Conservation (phyloP, 2,797 vertebrate species). For the Sebastes hubbsi region DNA sequence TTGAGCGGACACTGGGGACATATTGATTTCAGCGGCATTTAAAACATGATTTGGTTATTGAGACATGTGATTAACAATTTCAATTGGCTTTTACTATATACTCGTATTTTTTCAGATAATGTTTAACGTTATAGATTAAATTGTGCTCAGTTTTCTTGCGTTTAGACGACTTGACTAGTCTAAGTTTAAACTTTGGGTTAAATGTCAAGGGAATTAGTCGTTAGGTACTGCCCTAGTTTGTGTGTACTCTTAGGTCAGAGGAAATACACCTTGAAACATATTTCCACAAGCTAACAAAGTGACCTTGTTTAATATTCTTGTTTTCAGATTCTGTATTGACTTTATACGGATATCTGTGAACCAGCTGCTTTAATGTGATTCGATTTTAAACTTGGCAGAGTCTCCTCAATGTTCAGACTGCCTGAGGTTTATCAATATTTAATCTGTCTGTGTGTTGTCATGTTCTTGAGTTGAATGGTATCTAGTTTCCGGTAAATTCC, state of each 20-base stretch:
- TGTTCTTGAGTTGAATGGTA: not conserved
- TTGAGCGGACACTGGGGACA: too few relatives aligned
- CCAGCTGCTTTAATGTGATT: conserved; percentile 46
- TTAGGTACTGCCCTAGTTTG: not conserved
- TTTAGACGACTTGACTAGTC: too few relatives aligned
- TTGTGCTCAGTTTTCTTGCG: too few relatives aligned
- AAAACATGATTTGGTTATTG: too few relatives aligned
- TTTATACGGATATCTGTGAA: conserved; percentile 17
- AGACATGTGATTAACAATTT: too few relatives aligned
- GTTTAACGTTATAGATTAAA: too few relatives aligned
- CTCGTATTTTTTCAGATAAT: too few relatives aligned
- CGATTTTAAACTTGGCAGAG: conserved; percentile 27
- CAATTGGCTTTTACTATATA: too few relatives aligned
- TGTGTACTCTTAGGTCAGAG: not conserved
- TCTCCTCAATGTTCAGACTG: conserved; percentile 11
- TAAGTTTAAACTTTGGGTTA: too few relatives aligned
- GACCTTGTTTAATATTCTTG: conserved; percentile 30
- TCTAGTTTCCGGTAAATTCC: not conserved
- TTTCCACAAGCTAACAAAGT: not conserved
- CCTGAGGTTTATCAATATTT: conserved; percentile 49
- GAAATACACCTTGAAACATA: not conserved
- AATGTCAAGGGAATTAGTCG: too few relatives aligned
- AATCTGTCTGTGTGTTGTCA: conserved; percentile 33
- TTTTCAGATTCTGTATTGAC: conserved; percentile 31
- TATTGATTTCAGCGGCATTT: too few relatives aligned